phyloP scores from a whole-genome alignment of 2,888 invertebrate species.

The Limnephilus rhombicus region DNA sequence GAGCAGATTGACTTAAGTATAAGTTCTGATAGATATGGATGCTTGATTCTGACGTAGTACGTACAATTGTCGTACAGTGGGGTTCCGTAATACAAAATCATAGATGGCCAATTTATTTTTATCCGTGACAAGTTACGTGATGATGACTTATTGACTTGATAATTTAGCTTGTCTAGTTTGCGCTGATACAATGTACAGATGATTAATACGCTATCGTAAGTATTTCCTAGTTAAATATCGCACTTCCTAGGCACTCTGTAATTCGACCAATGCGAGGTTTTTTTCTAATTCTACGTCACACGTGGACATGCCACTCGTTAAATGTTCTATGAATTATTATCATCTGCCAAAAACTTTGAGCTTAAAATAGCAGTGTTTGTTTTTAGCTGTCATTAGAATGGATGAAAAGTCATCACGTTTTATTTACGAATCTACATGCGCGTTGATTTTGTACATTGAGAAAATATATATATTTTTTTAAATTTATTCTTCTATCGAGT shows the following conservation, averaged over 20 bases:
- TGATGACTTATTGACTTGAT: slow-evolving; percentile 7
- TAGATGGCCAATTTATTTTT: neutral
- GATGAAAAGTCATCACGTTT: neutral
- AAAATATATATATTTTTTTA: too few species aligned
- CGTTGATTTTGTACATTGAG: too few species aligned
- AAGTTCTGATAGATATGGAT: too few species aligned
- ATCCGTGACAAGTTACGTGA: neutral
- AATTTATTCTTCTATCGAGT: too few species aligned
- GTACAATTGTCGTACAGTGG: too few species aligned
- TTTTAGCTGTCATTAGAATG: neutral
- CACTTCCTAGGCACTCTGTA: neutral
- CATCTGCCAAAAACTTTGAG: slow-evolving; percentile 14
- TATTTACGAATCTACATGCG: neutral
- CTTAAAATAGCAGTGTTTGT: neutral
- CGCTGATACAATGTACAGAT: neutral
- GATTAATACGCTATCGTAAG: neutral
- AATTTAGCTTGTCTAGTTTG: neutral
- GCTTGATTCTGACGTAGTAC: too few species aligned
- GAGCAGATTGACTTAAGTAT: too few species aligned
- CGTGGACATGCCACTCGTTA: neutral
- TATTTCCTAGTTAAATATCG: neutral
- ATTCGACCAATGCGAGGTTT: slow-evolving; percentile 10
- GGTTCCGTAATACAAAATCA: too few species aligned
- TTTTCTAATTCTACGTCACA: slow-evolving; percentile 5
- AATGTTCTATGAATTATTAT: neutral